These are phyloP conservation scores for Agonopterix heracliana DNA, from an alignment of 2,888 invertebrate genomes.

Conservation along the genomic window DNA sequence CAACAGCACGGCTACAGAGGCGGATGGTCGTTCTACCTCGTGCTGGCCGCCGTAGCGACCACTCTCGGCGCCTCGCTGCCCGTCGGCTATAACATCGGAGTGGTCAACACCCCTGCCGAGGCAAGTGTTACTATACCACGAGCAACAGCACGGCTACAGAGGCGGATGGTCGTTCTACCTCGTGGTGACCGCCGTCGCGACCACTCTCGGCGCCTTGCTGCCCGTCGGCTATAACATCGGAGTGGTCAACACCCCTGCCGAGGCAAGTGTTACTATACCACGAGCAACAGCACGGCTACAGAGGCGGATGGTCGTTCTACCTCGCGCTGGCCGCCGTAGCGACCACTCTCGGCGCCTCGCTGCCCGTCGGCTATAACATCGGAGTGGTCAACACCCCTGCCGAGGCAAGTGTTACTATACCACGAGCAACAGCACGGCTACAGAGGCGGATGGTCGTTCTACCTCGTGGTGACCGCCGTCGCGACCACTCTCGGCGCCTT, in stretches of 20 bases:
- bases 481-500: constrained; percentile 86
- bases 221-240: constrained; percentile 92
- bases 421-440: constrained; percentile 43
- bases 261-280: constrained; percentile 76
- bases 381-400: constrained; percentile 91
- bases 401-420: constrained; percentile 74
- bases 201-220: constrained; percentile 85
- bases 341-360: constrained; percentile 85
- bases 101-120: constrained; percentile 87
- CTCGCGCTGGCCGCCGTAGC: constrained; percentile 81
- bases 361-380: constrained; percentile 90
- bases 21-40: constrained; percentile 79
- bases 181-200: constrained; percentile 80
- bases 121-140: constrained; percentile 74
- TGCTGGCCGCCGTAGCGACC: constrained; percentile 81
- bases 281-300: constrained; percentile 41
- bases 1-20: constrained; percentile 38
- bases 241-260: constrained; percentile 88
- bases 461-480: constrained; percentile 79
- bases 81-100: constrained; percentile 91
- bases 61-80: constrained; percentile 87
- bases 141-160: constrained; percentile 38
- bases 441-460: constrained; percentile 76
- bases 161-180: constrained; percentile 78
- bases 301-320: constrained; percentile 78